Evolutionary conservation across 2,113 vertebrate species (phyloP), one percentile per base, ranked within the genome.

Genomic region (Xenopus laevis): DNA sequence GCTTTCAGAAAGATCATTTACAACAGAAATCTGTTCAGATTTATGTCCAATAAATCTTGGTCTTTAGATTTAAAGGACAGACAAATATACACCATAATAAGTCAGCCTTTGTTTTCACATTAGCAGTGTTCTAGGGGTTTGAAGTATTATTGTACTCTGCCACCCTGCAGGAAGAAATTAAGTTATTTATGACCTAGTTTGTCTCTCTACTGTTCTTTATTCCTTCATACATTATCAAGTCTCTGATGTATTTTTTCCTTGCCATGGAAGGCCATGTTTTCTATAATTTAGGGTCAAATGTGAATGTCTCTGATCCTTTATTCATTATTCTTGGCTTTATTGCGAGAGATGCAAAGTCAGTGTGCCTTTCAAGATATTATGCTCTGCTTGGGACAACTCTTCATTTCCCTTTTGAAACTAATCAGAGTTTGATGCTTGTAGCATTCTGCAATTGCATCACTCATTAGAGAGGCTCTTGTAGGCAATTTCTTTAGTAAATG

Each of bases 341-440:
- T 20, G 69, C 4, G 13, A 79, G 60, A 61, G 60, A 57, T 40
- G 20, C 60, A 59, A 76, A 74, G 0, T 1, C 15, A 2, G 16
- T 52, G 12, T 73, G 45, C 23, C n/a, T 79, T 73, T 79, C 0
- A 1, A 53, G 53, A 44, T 63, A 79, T 71, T 68, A 62, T 68
- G 46, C 20, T 79, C 20, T 65, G 76, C 15, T 65, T 52, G 63
- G 69, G 45, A 73, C 45, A 79, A 17, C 5, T 63, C 27, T 65
- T 81, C 68, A 83, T 77, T 50, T 20, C 10, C 52, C 83, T 71
- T 60, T 7, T 80, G 68, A 75, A 80, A 72, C 11, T 18, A 65
- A 68, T 63, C 52, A 80, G 30, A 75, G 13, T 64, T 9, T 7
- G 17, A 67, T 74, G 47, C 59, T 80, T 77, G 44, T 4, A 44